Conservation (phyloP, 1,140 invertebrate genomes). For the Campoletis sonorensis region DNA sequence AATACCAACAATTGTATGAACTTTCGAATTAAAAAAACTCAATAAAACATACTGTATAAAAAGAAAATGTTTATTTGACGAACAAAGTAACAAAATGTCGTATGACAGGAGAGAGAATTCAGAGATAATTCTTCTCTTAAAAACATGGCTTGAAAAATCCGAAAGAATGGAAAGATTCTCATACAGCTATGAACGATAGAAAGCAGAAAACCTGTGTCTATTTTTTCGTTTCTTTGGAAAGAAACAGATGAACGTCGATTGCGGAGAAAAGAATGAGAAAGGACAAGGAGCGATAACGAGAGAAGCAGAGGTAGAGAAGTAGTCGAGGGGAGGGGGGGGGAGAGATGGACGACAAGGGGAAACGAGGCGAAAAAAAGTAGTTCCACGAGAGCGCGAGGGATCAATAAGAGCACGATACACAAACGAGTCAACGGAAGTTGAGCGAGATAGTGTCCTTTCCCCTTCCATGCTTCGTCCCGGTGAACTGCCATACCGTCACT, state of each 20-base stretch:
- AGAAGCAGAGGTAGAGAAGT: constrained; percentile 45
- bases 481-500: not conserved
- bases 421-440: constrained; percentile 68
- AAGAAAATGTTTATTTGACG: no score
- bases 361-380: constrained; percentile 42
- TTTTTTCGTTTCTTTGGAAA: no score
- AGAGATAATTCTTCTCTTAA: not conserved
- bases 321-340: no score
- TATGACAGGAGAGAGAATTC: not conserved
- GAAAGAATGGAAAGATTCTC: not conserved
- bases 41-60: not conserved
- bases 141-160: not conserved
- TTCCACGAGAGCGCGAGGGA: constrained; percentile 59
- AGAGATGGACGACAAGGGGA: not conserved
- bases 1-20: not conserved
- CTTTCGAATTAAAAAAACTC: not conserved
- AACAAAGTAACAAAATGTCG: no score
- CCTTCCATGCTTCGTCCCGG: constrained; percentile 22
- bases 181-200: constrained; percentile 1
- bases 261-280: constrained; percentile 41
- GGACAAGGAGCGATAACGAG: constrained; percentile 53
- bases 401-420: constrained; percentile 69
- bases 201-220: constrained; percentile 6
- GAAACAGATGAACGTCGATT: not conserved
- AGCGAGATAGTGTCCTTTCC: constrained; percentile 62